These are phyloP conservation scores for Bovichtus variegatus DNA, from an alignment of 2,797 vertebrate species.

Conservation along the genomic window DNA sequence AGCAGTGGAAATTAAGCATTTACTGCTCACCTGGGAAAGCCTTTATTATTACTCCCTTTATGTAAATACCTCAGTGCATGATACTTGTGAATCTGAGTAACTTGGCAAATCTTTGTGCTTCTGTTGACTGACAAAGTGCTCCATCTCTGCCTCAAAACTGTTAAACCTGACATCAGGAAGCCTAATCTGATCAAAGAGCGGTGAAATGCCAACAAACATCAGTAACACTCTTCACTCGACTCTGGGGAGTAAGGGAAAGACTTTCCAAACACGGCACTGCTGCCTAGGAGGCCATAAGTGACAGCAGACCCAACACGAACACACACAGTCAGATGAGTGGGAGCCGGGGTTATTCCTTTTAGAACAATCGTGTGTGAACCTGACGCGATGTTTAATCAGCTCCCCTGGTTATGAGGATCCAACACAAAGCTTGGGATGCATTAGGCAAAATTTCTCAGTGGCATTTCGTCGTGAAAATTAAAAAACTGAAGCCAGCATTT, in stretches of 20 bases:
- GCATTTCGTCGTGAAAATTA: slow-evolving; percentile 6
- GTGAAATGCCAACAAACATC: slow-evolving; percentile 29
- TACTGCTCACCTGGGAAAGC: neutral
- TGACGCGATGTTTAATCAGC: slow-evolving; percentile 37
- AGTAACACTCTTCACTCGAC: neutral
- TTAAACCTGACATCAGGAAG: slow-evolving; percentile 21
- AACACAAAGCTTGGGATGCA: slow-evolving; percentile 20
- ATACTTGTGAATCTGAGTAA: neutral
- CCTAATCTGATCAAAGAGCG: slow-evolving; percentile 40
- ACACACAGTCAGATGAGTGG: slow-evolving; percentile 6
- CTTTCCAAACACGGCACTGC: slow-evolving; percentile 23
- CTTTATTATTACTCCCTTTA: neutral
- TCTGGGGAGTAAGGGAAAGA: slow-evolving; percentile 6
- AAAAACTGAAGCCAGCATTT: neutral
- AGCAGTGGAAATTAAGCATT: neutral
- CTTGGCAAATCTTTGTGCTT: neutral
- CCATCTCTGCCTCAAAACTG: neutral
- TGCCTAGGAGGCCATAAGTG: slow-evolving; percentile 14
- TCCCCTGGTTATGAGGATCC: neutral
- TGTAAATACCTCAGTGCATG: neutral
- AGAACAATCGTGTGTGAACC: slow-evolving; percentile 30
- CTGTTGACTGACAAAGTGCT: neutral
- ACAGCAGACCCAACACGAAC: slow-evolving; percentile 17
- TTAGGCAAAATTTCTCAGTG: neutral
- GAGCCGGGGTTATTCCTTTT: slow-evolving; percentile 19